Evolutionary conservation across 2,888 invertebrate species (phyloP).

Genomic region (Alcis repandata): DNA sequence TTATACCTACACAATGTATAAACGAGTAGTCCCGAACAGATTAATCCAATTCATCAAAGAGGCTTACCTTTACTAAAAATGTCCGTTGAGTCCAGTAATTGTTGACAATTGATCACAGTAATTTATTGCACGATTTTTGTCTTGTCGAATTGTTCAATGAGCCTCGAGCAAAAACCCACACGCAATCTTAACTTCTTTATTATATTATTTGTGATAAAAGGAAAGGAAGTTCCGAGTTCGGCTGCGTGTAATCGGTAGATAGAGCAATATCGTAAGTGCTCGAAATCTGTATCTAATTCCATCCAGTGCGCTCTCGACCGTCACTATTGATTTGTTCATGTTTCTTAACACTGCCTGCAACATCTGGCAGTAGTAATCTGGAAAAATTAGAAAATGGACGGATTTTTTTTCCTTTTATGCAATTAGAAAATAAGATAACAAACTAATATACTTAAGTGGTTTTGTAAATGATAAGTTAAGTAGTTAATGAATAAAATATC

Average conservation of each 20-base stretch:
- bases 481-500: no score
- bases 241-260: conserved; percentile 49
- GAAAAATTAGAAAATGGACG: conserved; percentile 3
- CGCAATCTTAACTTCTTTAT: conserved; percentile 14
- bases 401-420: not conserved
- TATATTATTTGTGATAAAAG: conserved; percentile 18
- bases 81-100: not conserved
- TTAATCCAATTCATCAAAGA: not conserved
- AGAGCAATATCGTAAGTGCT: conserved; percentile 61
- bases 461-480: no score
- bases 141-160: not conserved
- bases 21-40: not conserved
- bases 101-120: conserved; percentile 2
- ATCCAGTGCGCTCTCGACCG: conserved; percentile 50
- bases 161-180: conserved; percentile 3
- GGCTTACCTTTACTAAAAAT: not conserved
- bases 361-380: conserved; percentile 26
- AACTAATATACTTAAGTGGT: not conserved
- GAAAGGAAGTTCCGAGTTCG: conserved; percentile 17
- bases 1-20: no score
- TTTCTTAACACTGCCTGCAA: conserved; percentile 14
- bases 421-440: not conserved
- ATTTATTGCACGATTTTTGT: conserved; percentile 15
- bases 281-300: conserved; percentile 53
- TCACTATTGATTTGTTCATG: conserved; percentile 52